Evolutionary conservation across 2,888 invertebrate genomes (phyloP), one percentile per base, ranked within the genome.

Genomic region (Dryomyza anilis): DNA sequence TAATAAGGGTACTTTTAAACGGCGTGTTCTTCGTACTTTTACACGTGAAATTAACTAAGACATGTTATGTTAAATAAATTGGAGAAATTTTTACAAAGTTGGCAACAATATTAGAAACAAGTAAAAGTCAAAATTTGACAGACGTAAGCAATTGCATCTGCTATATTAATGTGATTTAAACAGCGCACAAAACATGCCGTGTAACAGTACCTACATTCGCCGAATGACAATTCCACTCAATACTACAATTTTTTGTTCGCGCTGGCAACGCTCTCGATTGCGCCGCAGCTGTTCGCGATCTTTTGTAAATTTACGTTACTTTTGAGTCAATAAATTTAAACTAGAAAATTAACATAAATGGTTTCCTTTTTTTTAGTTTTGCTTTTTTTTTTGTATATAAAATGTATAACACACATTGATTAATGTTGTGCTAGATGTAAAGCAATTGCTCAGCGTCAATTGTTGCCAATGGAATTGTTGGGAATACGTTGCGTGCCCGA

Each of bases 401-500:
- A 8, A 53, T 53, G 16, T 16, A 30, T 30, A 30, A 14, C 19
- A 43, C 46, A 48, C 43, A 39, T 48, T 16, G 27, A 19, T 39
- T 45, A 33, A 30, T n/a, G 12, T 64, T 43, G 8, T 53, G 30
- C 43, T 10, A 29, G 36, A 52, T 36, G 43, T 64, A 64, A 64
- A 64, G 64, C 64, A 61, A 65, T 56, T 63, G 66, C 55, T 68
- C 68, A 69, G 69, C 71, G 70, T 70, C 70, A 69, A 64, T 67
- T 68, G 70, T 71, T 71, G 66, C 69, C 64, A 70, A 72, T 73
- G 73, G 73, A 73, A 73, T 71, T 73, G 72, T 70, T 72, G 70
- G 61, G 64, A 62, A 64, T 66, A 61, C 56, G 21, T 43, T 23
- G 16, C 43, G 29, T 39, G 19, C 48, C 27, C 56, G 21, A 55